Percentiles rank a stretch among this genome's conserved stretches.
These are phyloP conservation scores for Exocentrus adspersus DNA, from an alignment of 2,888 invertebrate species.

Conservation along the genomic window DNA sequence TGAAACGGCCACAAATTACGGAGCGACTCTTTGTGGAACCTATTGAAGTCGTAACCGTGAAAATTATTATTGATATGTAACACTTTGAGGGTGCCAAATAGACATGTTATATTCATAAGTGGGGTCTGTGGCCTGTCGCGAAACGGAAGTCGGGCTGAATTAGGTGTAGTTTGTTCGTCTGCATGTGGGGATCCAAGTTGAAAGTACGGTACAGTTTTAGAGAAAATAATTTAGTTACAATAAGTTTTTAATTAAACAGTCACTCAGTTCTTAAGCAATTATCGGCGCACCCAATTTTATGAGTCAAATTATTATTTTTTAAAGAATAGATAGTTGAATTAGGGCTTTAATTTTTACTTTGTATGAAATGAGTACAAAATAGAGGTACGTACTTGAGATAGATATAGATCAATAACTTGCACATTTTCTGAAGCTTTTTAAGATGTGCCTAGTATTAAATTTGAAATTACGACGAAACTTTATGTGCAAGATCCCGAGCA, in stretches of 20 bases:
- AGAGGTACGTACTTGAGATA: too few relatives aligned
- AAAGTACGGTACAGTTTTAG: neutral
- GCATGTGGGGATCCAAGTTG: neutral
- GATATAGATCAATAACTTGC: too few relatives aligned
- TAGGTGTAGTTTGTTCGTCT: neutral
- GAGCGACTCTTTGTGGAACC: constrained; percentile 55
- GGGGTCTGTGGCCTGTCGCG: constrained; percentile 34
- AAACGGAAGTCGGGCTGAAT: constrained; percentile 8
- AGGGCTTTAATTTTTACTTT: too few relatives aligned
- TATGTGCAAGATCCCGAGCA: neutral
- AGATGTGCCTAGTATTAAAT: too few relatives aligned
- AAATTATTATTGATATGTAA: constrained; percentile 64
- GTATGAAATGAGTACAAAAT: too few relatives aligned
- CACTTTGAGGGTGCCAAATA: constrained; percentile 65
- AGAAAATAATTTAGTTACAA: neutral
- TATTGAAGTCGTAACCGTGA: constrained; percentile 60
- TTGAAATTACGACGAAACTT: neutral
- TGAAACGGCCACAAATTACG: constrained; percentile 59
- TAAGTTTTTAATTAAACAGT: neutral
- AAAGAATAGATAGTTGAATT: too few relatives aligned
- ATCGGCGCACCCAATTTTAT: too few relatives aligned
- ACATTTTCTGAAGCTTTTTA: too few relatives aligned
- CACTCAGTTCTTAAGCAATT: too few relatives aligned
- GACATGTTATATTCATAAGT: constrained; percentile 65
- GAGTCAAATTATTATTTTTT: too few relatives aligned